Evolutionary conservation across 2,797 vertebrate genomes (phyloP).

Genomic region (Cirrhinus mrigala): DNA sequence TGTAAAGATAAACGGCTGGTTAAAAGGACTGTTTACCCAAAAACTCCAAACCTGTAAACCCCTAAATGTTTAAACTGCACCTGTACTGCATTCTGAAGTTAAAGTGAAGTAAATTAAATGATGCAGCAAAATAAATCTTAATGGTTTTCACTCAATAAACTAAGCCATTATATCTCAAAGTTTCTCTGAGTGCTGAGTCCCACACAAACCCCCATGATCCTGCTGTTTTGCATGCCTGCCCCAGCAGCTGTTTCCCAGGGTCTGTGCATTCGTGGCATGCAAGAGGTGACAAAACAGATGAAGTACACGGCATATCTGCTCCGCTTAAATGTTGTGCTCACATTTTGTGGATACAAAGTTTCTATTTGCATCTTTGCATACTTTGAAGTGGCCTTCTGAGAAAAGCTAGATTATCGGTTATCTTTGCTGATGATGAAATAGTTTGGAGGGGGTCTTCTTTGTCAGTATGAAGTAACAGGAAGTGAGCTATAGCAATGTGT

Average conservation of each 20-base stretch:
- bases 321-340: not conserved
- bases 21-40: not conserved
- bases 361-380: not conserved
- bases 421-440: slow-evolving; percentile 32
- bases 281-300: slow-evolving; percentile 34
- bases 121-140: slow-evolving; percentile 1
- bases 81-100: not conserved
- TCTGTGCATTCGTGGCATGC: slow-evolving; percentile 17
- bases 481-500: slow-evolving; percentile 41
- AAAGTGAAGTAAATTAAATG: not conserved
- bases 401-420: not conserved
- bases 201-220: slow-evolving; percentile 18
- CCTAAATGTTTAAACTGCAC: not conserved
- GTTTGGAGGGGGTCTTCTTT: not conserved
- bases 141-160: not conserved
- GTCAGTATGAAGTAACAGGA: slow-evolving; percentile 53
- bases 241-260: slow-evolving; percentile 42
- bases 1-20: slow-evolving; percentile 27
- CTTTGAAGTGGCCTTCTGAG: not conserved
- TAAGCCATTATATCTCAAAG: not conserved
- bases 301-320: not conserved
- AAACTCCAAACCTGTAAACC: not conserved
- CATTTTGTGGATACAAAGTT: not conserved
- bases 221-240: slow-evolving; percentile 17
- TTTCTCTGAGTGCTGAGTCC: not conserved